Conservation (phyloP, 2,888 invertebrate species). For the Brachypterus glaber region DNA sequence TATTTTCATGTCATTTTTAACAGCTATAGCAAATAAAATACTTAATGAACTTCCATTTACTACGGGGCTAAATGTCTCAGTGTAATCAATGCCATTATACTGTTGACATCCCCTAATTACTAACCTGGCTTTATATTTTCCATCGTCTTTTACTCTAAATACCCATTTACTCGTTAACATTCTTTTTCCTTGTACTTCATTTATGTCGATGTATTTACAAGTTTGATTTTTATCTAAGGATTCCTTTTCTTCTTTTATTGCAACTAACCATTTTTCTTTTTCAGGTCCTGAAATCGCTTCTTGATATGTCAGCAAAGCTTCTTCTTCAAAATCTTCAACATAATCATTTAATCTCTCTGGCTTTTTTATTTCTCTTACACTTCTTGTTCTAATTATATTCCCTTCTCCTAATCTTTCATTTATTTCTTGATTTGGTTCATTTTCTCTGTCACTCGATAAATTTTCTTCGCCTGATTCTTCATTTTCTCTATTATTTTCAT, state of each 20-base stretch:
- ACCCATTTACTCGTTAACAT: no score
- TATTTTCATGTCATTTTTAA: no score
- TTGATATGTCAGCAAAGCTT: no score
- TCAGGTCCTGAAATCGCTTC: no score
- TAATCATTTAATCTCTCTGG: neutral
- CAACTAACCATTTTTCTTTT: neutral
- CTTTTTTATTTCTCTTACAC: constrained; percentile 7
- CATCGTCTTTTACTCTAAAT: no score
- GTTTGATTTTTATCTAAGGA: constrained; percentile 3
- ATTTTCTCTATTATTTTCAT: constrained; percentile 3
- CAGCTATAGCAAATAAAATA: no score
- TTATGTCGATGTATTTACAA: constrained; percentile 4
- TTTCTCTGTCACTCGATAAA: neutral
- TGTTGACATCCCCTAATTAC: constrained; percentile 7
- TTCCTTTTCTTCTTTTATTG: constrained; percentile 3
- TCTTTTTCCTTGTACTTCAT: neutral
- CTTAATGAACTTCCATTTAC: no score
- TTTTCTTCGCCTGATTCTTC: neutral
- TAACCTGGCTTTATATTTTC: no score
- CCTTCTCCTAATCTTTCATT: neutral
- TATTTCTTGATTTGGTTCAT: neutral
- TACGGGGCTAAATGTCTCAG: constrained; percentile 2
- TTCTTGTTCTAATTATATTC: neutral
- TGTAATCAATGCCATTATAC: constrained; percentile 4
- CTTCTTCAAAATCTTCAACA: no score